These are phyloP conservation scores for Smithornis capensis DNA, from an alignment of 2,113 vertebrate genomes.

Conservation along the genomic window DNA sequence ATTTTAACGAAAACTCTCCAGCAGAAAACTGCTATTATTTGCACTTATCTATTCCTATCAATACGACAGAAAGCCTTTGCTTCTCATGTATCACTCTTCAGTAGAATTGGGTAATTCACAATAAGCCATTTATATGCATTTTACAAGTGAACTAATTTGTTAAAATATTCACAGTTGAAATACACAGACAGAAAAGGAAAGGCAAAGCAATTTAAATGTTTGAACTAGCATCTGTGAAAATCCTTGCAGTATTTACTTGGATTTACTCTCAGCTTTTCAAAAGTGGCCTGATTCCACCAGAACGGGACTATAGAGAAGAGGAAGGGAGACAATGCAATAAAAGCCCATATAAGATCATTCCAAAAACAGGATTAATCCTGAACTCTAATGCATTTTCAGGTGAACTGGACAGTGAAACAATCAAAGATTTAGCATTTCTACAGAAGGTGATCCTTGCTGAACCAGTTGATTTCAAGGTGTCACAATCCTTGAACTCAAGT, in stretches of 20 bases:
- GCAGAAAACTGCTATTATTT: constrained; percentile 22
- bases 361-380: background rate
- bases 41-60: background rate
- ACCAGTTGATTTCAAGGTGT: background rate
- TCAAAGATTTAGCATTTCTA: background rate
- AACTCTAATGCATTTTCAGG: background rate
- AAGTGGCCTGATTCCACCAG: background rate
- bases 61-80: background rate
- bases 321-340: background rate
- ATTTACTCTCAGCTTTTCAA: background rate
- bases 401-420: background rate
- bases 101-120: background rate
- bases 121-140: background rate
- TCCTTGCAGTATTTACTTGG: background rate
- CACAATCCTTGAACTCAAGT: background rate
- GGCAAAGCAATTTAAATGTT: background rate
- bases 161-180: background rate
- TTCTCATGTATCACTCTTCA: background rate
- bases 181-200: background rate
- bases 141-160: background rate
- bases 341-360: background rate
- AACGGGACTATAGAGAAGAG: background rate
- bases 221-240: background rate
- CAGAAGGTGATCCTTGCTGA: background rate
- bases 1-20: constrained; percentile 58